These are phyloP conservation scores for Oreochromis niloticus DNA, from an alignment of 2,113 vertebrate species.

Conservation along the genomic window DNA sequence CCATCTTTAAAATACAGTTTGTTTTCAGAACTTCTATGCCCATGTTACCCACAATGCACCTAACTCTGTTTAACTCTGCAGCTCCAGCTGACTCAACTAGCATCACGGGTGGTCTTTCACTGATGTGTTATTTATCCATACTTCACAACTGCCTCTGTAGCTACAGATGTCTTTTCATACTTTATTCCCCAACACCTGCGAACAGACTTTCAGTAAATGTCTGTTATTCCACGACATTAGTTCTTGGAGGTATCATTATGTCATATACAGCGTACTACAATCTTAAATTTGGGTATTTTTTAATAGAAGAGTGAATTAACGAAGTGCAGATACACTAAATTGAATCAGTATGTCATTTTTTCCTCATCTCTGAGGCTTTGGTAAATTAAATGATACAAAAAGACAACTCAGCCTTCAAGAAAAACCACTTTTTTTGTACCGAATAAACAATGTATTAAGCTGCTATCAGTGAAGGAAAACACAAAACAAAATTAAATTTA, in stretches of 20 bases:
- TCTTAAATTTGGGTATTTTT: not conserved
- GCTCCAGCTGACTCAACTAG: not conserved
- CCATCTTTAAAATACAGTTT: not conserved
- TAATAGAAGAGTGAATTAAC: not conserved
- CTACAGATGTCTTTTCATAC: rapidly evolving
- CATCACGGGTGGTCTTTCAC: not conserved
- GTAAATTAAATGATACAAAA: not conserved
- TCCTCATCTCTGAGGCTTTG: not conserved
- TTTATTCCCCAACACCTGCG: rapidly evolving
- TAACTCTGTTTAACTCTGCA: not conserved
- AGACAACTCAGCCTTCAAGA: not conserved
- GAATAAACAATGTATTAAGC: not conserved
- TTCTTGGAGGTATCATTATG: not conserved
- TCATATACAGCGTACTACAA: rapidly evolving
- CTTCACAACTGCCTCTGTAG: not conserved
- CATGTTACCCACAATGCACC: not conserved
- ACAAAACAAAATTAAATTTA: not conserved
- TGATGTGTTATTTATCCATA: not conserved
- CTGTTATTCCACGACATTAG: not conserved
- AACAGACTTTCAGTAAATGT: rapidly evolving
- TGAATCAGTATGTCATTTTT: not conserved
- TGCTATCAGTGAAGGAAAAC: not conserved
- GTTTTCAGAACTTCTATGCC: not conserved
- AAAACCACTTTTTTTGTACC: not conserved
- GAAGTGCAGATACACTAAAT: not conserved